A percentile compares a stretch with the other conserved stretches of the same genome.
Evolutionary conservation across 2,888 invertebrate species (phyloP).

Genomic region (Agrenia bidenticulata): DNA sequence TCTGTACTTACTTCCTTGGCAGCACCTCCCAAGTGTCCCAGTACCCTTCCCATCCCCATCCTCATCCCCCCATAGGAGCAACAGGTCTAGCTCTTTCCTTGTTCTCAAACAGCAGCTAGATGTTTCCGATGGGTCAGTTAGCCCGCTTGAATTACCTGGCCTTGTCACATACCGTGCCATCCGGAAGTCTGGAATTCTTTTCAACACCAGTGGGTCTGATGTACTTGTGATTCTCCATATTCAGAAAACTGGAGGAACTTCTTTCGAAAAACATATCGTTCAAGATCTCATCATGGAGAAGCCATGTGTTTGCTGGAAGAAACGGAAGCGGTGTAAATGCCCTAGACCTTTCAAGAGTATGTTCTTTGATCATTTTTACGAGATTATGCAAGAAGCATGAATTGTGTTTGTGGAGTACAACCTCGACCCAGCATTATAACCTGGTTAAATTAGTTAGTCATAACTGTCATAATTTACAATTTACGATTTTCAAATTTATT

Average conservation of each 20-base stretch:
- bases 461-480: too few species aligned
- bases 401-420: too few species aligned
- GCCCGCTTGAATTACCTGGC: slow-evolving; percentile 30
- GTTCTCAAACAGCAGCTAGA: slow-evolving; percentile 13
- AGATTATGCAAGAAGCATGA: not conserved
- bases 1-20: slow-evolving; percentile 51
- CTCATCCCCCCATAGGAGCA: slow-evolving; percentile 22
- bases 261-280: slow-evolving; percentile 94
- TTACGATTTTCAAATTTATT: too few species aligned
- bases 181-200: slow-evolving; percentile 40
- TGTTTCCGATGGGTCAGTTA: not conserved
- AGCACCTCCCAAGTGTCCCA: slow-evolving; percentile 46
- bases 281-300: slow-evolving; percentile 88
- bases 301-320: slow-evolving; percentile 89
- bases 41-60: slow-evolving; percentile 46
- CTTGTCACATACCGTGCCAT: slow-evolving; percentile 50
- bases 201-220: slow-evolving; percentile 69
- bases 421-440: too few species aligned
- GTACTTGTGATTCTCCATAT: slow-evolving; percentile 98
- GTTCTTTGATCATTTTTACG: not conserved
- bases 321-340: slow-evolving; percentile 86
- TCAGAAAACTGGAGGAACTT: slow-evolving; percentile 98
- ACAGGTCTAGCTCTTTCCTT: slow-evolving; percentile 9
- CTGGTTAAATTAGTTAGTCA: too few species aligned
- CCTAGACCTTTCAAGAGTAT: slow-evolving; percentile 66